Evolutionary conservation across 2,888 invertebrate species (phyloP).

Genomic region (Anthophora plumipes): DNA sequence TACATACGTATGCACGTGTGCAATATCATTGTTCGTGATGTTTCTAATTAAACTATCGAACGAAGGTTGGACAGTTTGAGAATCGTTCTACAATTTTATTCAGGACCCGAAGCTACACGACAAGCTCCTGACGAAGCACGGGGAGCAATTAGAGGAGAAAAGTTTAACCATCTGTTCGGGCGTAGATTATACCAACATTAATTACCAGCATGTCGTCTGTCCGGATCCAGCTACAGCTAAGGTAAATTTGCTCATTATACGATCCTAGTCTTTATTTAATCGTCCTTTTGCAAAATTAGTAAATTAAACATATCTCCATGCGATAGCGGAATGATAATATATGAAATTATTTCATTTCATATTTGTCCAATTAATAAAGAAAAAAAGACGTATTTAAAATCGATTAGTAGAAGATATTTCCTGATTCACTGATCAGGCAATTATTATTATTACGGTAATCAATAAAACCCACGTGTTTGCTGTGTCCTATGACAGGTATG

Average conservation of each 20-base stretch:
- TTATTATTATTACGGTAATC: constrained; percentile 41
- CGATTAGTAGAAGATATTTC: constrained; percentile 16
- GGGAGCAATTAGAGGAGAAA: constrained; percentile 93
- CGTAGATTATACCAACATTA: constrained; percentile 99
- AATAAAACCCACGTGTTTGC: constrained; percentile 52
- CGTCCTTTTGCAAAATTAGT: constrained; percentile 13
- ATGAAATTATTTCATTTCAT: neutral
- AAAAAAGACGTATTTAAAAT: neutral
- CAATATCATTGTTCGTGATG: too few relatives aligned
- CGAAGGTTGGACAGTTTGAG: neutral
- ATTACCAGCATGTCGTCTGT: constrained; percentile 98
- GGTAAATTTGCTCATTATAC: constrained; percentile 86
- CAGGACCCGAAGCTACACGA: constrained; percentile 93
- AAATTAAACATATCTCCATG: neutral
- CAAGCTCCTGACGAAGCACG: constrained; percentile 92
- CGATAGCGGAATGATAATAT: neutral
- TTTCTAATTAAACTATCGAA: neutral
- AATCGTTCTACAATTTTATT: constrained; percentile 54
- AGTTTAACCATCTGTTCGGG: constrained; percentile 99
- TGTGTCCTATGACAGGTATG: constrained; percentile 90
- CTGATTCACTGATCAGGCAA: constrained; percentile 21
- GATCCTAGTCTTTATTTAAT: neutral
- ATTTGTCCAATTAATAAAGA: neutral
- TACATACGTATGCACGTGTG: too few relatives aligned
- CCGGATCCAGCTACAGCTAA: constrained; percentile 96